Evolutionary conservation across 2,888 invertebrate genomes (phyloP).

Genomic region (Epicampocera succincta): DNA sequence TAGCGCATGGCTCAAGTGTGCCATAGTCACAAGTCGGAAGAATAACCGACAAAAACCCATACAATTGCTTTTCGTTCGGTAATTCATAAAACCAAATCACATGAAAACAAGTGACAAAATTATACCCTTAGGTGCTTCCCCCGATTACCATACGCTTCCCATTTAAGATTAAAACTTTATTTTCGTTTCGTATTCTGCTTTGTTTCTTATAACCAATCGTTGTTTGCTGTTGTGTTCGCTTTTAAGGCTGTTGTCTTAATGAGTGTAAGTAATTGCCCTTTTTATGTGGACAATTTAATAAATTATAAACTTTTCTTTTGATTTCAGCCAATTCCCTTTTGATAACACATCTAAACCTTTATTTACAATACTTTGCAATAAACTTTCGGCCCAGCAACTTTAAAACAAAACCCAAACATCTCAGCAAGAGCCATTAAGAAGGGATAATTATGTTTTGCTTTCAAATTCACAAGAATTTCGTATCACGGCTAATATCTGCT

Average conservation of each 20-base stretch:
- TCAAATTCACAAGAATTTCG: neutral
- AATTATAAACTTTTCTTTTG: constrained; percentile 59
- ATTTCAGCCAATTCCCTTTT: constrained; percentile 48
- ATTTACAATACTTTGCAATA: constrained; percentile 21
- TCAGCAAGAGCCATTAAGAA: neutral
- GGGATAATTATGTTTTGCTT: neutral
- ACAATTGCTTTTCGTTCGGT: too few relatives aligned
- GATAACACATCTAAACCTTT: constrained; percentile 59
- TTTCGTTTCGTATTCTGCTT: constrained; percentile 40
- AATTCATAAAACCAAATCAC: neutral
- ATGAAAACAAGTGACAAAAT: neutral
- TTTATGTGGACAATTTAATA: constrained; percentile 50
- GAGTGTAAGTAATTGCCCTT: constrained; percentile 58
- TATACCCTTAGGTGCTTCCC: neutral
- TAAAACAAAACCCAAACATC: neutral
- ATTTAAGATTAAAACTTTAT: too few relatives aligned
- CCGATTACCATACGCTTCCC: too few relatives aligned
- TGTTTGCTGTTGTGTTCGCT: neutral
- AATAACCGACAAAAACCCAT: too few relatives aligned
- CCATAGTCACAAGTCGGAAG: too few relatives aligned
- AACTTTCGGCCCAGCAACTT: neutral
- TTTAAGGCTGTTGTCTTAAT: constrained; percentile 58
- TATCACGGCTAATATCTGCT: neutral
- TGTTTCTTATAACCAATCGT: neutral
- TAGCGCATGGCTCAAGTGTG: too few relatives aligned